Evolutionary conservation across 2,113 vertebrate genomes (phyloP), one percentile per base, ranked within the genome.

Genomic region (Diphyllodes magnificus): DNA sequence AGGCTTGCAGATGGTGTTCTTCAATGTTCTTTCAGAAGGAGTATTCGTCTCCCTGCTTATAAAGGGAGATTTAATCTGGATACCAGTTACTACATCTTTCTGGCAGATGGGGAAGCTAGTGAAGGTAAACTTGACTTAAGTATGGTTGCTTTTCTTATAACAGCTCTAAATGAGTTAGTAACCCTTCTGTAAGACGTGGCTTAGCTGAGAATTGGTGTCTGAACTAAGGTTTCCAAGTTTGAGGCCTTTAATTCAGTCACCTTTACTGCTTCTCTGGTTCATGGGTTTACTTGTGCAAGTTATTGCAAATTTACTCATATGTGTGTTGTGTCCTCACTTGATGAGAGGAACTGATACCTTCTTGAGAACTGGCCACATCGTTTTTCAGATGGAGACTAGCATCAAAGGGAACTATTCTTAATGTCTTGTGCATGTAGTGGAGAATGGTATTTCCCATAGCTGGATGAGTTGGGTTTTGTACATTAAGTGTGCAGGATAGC

Each of bases 11-110:
- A 99, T 57, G 98, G 98, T 16, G 18, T 98, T 76, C 97, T 99
- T 78, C 98, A 99, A 4, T 99, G 99, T 85, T 98, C 98, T 80
- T 99, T 99, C 94, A 96, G 97, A 78, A 98, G 99, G 89, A 94
- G 95, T 73, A 94, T 98, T 88, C 37, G 2, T 64, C 93, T 98
- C 77, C 96, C 97, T 60, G 80, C 82, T 70, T 92, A 77, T 37
- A 88, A 96, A 91, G 76, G 83, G 50, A 98, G 98, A 71, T 98
- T 98, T 94, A 93, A 96, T 93, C 95, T 99, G 84, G 96, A 99
- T 88, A 90, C 81, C 31, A 98, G 91, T 85, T 98, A 98, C 93
- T 99, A 98, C 94, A 97, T 99, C 90, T 99, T 99, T 92, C 64
- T 99, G 84, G 98, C 98, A 81, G 97, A 98, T 71, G 99, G 99